Evolutionary conservation across 2,113 vertebrate genomes (phyloP).

Genomic region (Ceratotherium simum): DNA sequence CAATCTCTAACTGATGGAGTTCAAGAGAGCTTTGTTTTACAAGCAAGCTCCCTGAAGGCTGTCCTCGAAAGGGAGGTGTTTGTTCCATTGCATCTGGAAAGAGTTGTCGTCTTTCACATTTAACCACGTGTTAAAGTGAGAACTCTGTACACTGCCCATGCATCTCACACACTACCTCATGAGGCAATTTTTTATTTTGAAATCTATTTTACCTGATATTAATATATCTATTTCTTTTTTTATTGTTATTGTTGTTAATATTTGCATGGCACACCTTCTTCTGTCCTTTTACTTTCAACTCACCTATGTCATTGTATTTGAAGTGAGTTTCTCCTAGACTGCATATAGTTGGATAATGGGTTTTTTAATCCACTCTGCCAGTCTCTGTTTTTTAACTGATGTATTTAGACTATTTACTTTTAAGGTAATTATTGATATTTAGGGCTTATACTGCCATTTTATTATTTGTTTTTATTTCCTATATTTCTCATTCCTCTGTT

Average conservation of each 20-base stretch:
- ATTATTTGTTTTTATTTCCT: background rate
- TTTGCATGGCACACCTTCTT: background rate
- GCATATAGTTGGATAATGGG: background rate
- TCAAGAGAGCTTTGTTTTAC: background rate
- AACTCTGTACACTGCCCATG: background rate
- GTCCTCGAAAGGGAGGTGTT: background rate
- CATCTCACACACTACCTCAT: background rate
- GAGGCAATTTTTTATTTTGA: background rate
- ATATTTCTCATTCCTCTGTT: background rate
- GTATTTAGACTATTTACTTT: background rate
- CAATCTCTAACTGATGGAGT: background rate
- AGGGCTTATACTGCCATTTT: background rate
- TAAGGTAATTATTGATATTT: background rate
- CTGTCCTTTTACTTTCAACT: background rate
- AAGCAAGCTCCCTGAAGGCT: background rate
- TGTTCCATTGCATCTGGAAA: background rate
- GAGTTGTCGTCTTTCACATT: background rate
- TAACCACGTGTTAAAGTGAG: background rate
- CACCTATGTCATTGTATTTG: background rate
- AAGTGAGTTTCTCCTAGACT: background rate
- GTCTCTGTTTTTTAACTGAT: background rate
- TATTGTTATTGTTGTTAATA: background rate
- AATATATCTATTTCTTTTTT: background rate
- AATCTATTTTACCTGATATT: slow-evolving; percentile 11
- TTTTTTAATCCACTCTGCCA: background rate